A percentile compares a stretch with the other conserved stretches of the same genome.
phyloP scores from a whole-genome alignment of 2,797 vertebrate genomes.

The Gouania willdenowi region DNA sequence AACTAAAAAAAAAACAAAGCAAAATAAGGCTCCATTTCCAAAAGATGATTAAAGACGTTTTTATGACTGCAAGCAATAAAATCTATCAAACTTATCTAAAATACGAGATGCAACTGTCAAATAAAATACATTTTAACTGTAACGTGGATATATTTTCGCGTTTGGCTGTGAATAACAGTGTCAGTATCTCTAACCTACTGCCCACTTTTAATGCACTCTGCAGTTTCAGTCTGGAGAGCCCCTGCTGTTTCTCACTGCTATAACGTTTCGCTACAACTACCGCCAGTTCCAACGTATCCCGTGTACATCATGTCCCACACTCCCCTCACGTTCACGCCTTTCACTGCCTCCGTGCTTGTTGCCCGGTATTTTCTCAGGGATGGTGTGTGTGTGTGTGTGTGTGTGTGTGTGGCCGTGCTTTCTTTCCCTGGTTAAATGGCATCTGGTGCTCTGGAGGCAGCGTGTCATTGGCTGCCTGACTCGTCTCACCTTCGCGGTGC shows the following conservation, averaged over 20 bases:
- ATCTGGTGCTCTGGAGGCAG: slow-evolving; percentile 59
- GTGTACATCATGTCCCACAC: slow-evolving; percentile 36
- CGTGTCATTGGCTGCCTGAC: slow-evolving; percentile 71
- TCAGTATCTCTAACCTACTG: slow-evolving; percentile 2
- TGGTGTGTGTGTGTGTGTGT: slow-evolving; percentile 35
- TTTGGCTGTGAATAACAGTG: slow-evolving; percentile 7
- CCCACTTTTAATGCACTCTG: slow-evolving; percentile 26
- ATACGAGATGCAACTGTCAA: too few species aligned
- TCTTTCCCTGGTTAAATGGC: slow-evolving; percentile 65
- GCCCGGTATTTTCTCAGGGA: slow-evolving; percentile 36
- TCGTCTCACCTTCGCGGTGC: slow-evolving; percentile 71
- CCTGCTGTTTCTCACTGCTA: slow-evolving; percentile 28
- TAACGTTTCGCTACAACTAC: slow-evolving; percentile 30
- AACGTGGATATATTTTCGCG: neutral
- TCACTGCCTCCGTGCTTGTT: slow-evolving; percentile 15
- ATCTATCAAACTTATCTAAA: too few species aligned
- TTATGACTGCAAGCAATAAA: too few species aligned
- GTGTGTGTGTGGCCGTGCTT: slow-evolving; percentile 34
- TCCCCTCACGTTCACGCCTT: slow-evolving; percentile 27
- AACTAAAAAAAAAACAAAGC: slow-evolving; percentile 11
- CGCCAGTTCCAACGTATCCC: slow-evolving; percentile 19
- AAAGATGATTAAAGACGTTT: too few species aligned
- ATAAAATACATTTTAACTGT: neutral
- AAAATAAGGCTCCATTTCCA: slow-evolving; percentile 31
- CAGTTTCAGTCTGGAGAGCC: slow-evolving; percentile 43